Base-by-base conservation (phyloP, 2,888 invertebrate genomes). In the Melipona beecheii region DNA sequence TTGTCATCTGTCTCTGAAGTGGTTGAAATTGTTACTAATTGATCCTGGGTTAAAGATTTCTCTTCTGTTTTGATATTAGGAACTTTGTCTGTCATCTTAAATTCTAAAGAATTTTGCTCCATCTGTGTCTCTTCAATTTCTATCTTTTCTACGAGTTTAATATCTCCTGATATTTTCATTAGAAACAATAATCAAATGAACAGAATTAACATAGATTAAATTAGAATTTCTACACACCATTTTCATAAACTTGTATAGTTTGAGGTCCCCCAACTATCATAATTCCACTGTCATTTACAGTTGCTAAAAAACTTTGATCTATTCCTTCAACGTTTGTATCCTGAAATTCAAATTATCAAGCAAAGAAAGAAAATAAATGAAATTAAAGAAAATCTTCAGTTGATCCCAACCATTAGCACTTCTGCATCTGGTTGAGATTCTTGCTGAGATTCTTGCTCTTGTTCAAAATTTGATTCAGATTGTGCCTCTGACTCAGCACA, bases 241-340 rank as follows among this genome's bases (percentile, higher is more conserved):
- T 90, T 86, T 94, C 93, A 81, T 93, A 92, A 2, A 93, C 91
- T 89, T 92, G 88, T 77, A 93, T 91, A 0, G 92, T 90, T 65
- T 92, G 91, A 2, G 93, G 86, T 52, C 91, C 92, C 4, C 91
- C 92, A 1, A 93, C 91, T 83, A 93, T 92, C 85, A 93, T 91
- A n/a, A 93, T 91, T 65, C 93, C 93, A 66, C 90, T 91, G 76
- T 93, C 91, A 62, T 92, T 88, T 19, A 93, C 91, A 49, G 91
- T 92, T 1, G 92, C 92, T 66, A 93, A 62, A 68, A 93, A 93
- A 60, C 89, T 87, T 43, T 91, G 90, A 77, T 89, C 87, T 43
- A 90, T 87, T 6, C 83, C 87, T 50, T 89, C 89, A 0, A 81
- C 78, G 19, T 86, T 88, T 27, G 84, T 56, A 3, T 86, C 87